A percentile compares a stretch with the other conserved stretches of the same genome.
Evolutionary conservation across 2,797 vertebrate genomes (phyloP).

Genomic region (Danio tinwini): DNA sequence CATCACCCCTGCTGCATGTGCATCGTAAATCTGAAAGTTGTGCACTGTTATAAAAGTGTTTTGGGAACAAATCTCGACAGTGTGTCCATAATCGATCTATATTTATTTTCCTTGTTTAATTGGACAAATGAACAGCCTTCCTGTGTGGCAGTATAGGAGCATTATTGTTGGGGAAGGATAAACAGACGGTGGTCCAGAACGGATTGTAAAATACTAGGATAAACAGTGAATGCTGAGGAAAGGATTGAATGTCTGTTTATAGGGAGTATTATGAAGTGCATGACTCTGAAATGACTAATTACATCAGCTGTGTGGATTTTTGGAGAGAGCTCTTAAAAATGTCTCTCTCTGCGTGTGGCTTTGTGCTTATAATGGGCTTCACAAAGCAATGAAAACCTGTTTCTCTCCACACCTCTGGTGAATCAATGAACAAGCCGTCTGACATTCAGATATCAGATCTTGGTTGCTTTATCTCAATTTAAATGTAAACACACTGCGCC

Average conservation of each 20-base stretch:
- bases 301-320: constrained; percentile 76
- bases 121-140: constrained; percentile 75
- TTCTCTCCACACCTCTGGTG: background rate
- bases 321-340: constrained; percentile 67
- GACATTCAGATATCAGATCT: background rate
- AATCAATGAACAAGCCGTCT: constrained; percentile 1
- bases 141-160: constrained; percentile 70
- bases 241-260: constrained; percentile 83
- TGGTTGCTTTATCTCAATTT: constrained; percentile 13
- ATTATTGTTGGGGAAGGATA: constrained; percentile 78
- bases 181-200: constrained; percentile 71
- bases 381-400: constrained; percentile 20
- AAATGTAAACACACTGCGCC: constrained; percentile 8
- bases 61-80: constrained; percentile 57
- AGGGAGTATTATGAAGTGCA: constrained; percentile 77
- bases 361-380: constrained; percentile 23
- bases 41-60: constrained; percentile 60
- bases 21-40: constrained; percentile 60
- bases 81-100: constrained; percentile 58
- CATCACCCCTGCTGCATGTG: constrained; percentile 33
- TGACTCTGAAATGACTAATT: constrained; percentile 78
- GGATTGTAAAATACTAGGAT: constrained; percentile 75
- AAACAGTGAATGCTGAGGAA: constrained; percentile 76
- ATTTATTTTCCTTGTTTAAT: constrained; percentile 78
- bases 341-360: constrained; percentile 40